These are phyloP conservation scores for Caenorhabditis parvicauda DNA, from an alignment of 2,888 invertebrate genomes.

Conservation along the genomic window DNA sequence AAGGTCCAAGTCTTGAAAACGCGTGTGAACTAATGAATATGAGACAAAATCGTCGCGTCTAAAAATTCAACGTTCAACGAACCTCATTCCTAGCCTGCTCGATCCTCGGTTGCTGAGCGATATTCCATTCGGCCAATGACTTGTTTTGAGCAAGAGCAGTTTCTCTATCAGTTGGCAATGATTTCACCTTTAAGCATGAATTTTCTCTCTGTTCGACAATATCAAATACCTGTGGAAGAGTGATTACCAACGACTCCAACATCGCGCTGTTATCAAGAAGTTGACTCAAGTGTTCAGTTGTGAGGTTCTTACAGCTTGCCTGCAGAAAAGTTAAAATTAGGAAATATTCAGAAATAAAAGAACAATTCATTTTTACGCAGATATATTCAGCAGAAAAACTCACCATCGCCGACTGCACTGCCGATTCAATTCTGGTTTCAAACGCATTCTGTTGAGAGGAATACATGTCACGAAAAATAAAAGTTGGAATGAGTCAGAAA, in stretches of 20 bases:
- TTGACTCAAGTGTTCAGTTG: slow-evolving; percentile 50
- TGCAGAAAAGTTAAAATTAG: slow-evolving; percentile 1
- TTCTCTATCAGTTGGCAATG: slow-evolving; percentile 77
- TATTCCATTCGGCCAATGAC: slow-evolving; percentile 84
- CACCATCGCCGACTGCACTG: slow-evolving; percentile 13
- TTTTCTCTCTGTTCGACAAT: not conserved
- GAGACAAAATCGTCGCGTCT: too few relatives aligned
- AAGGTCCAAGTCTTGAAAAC: too few relatives aligned
- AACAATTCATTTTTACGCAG: not conserved
- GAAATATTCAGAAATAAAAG: not conserved
- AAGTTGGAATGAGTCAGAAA: too few relatives aligned
- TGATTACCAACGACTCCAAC: slow-evolving; percentile 43
- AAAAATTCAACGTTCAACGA: not conserved
- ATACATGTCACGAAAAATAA: slow-evolving; percentile 8
- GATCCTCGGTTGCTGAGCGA: slow-evolving; percentile 79
- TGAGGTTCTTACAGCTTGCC: slow-evolving; percentile 34
- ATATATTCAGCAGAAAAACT: not conserved
- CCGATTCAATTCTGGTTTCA: slow-evolving; percentile 14
- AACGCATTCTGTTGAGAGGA: slow-evolving; percentile 6
- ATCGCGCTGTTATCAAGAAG: slow-evolving; percentile 44
- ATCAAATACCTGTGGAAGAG: slow-evolving; percentile 49
- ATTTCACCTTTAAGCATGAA: slow-evolving; percentile 72
- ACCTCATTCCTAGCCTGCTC: slow-evolving; percentile 73
- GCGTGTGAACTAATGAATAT: too few relatives aligned
- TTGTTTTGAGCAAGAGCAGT: slow-evolving; percentile 83